Conservation (phyloP, 2,888 invertebrate species). For the Meiosimyza decipiens region DNA sequence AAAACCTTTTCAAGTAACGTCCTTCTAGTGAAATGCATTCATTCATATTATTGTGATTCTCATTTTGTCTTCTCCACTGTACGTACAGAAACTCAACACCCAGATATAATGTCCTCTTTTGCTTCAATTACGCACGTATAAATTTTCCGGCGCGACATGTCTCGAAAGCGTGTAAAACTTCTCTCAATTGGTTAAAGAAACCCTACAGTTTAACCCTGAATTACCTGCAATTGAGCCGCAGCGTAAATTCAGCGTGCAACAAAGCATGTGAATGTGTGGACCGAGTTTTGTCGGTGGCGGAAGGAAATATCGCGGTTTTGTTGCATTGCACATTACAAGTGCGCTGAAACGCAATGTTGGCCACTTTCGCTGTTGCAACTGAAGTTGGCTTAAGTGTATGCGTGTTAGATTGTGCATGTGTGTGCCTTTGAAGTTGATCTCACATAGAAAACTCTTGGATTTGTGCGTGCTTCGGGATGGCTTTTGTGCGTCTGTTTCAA, state of each 20-base stretch:
- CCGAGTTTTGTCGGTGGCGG: background rate
- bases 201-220: slow-evolving; percentile 27
- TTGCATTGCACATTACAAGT: background rate
- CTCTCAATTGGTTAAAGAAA: slow-evolving; percentile 6
- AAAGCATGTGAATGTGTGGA: background rate
- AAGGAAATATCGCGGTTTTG: background rate
- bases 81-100: too few species aligned
- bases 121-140: slow-evolving; percentile 54
- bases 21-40: too few species aligned
- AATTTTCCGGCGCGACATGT: slow-evolving; percentile 50
- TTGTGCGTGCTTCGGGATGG: too few species aligned
- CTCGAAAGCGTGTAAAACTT: too few species aligned
- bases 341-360: slow-evolving; percentile 11
- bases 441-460: too few species aligned
- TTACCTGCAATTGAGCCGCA: slow-evolving; percentile 21
- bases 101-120: slow-evolving; percentile 48
- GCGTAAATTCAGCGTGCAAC: background rate
- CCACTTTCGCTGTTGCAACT: slow-evolving; percentile 18
- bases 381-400: slow-evolving; percentile 1
- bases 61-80: too few species aligned
- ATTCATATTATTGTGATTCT: too few species aligned
- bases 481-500: too few species aligned
- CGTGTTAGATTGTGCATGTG: slow-evolving; percentile 41
- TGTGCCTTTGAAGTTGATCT: background rate
- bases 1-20: too few species aligned